Conservation (phyloP, 1,140 invertebrate genomes). For the Mya arenaria region DNA sequence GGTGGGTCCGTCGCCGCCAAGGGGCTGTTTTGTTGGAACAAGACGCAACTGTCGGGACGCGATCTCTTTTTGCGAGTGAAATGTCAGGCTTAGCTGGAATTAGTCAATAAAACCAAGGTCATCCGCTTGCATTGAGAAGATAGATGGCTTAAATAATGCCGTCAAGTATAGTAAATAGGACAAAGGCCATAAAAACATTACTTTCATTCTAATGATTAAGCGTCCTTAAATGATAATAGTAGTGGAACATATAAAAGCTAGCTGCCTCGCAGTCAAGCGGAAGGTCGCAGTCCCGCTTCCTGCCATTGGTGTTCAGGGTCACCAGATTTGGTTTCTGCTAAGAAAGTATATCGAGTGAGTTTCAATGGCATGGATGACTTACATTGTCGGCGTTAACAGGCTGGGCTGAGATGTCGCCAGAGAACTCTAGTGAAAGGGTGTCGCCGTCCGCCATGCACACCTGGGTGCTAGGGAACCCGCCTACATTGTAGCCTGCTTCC, state of each 20-base stretch:
- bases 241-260: too few relatives aligned
- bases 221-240: too few relatives aligned
- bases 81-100: slow-evolving; percentile 35
- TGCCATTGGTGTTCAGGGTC: background rate
- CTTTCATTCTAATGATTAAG: too few relatives aligned
- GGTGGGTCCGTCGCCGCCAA: background rate
- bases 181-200: too few relatives aligned
- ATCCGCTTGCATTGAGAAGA: too few relatives aligned
- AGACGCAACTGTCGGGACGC: slow-evolving; percentile 14
- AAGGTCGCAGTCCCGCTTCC: background rate
- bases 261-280: background rate
- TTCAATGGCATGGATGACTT: too few relatives aligned
- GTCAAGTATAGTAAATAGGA: too few relatives aligned
- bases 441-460: slow-evolving; percentile 35
- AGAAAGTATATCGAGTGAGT: background rate
- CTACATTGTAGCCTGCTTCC: slow-evolving; percentile 33
- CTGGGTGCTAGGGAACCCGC: slow-evolving; percentile 41
- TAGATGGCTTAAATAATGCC: too few relatives aligned
- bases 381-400: slow-evolving; percentile 39
- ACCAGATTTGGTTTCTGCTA: background rate
- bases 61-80: slow-evolving; percentile 40
- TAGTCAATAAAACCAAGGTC: too few relatives aligned
- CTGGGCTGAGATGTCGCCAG: slow-evolving; percentile 11
- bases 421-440: slow-evolving; percentile 5
- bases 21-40: background rate